Conservation (phyloP, 2,113 vertebrate genomes). For the Poeciliopsis retropinna region DNA sequence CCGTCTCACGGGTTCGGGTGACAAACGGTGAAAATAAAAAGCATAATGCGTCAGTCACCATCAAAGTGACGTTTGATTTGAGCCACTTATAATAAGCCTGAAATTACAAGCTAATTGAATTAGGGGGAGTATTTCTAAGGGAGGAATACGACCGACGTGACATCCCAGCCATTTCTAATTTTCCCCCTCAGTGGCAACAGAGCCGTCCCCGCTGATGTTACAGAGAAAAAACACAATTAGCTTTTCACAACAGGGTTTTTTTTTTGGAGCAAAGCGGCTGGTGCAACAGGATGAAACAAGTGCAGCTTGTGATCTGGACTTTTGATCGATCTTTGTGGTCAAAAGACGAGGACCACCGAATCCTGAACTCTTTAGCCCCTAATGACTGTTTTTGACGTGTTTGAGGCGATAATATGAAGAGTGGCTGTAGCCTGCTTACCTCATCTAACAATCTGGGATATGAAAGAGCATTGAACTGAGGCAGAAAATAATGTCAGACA, state of each 20-base stretch:
- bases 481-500: conserved; percentile 10
- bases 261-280: conserved; percentile 44
- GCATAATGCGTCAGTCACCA: conserved; percentile 44
- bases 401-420: neutral
- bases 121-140: conserved; percentile 64
- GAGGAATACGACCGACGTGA: conserved; percentile 48
- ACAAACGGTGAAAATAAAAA: conserved; percentile 27
- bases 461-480: neutral
- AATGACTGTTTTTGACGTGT: neutral
- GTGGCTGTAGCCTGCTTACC: neutral
- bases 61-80: conserved; percentile 29
- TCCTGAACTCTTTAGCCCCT: neutral
- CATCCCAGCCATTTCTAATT: conserved; percentile 64
- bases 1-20: conserved; percentile 24
- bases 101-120: conserved; percentile 73
- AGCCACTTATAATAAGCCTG: conserved; percentile 59
- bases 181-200: conserved; percentile 58
- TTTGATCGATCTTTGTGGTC: conserved; percentile 12
- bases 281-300: conserved; percentile 46
- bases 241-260: conserved; percentile 43
- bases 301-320: conserved; percentile 4
- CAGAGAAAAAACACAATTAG: conserved; percentile 55
- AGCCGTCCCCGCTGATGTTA: conserved; percentile 41
- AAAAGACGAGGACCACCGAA: neutral
- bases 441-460: neutral